Evolutionary conservation across 2,888 invertebrate genomes (phyloP).

Genomic region (Liopterus haemorrhoidalis): DNA sequence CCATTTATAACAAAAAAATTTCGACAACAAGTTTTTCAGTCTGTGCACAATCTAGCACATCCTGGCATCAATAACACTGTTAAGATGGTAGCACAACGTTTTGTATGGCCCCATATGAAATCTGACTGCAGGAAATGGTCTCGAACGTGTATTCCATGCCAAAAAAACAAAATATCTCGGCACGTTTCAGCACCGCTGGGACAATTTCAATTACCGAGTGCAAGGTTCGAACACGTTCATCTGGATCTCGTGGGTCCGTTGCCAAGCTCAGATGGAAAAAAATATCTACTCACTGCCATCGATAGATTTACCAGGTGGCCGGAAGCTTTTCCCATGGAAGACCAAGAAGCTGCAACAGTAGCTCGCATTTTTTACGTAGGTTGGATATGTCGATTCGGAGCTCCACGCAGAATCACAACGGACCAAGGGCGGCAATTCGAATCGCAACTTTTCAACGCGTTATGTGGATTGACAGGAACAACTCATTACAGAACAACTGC

Average conservation of each 20-base stretch:
- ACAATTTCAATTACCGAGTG: slow-evolving; percentile 29
- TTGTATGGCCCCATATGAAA: slow-evolving; percentile 26
- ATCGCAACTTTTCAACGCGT: slow-evolving; percentile 31
- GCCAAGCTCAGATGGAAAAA: slow-evolving; percentile 21
- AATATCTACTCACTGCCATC: slow-evolving; percentile 24
- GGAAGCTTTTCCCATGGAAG: slow-evolving; percentile 23
- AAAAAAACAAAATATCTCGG: slow-evolving; percentile 40
- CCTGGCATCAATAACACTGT: slow-evolving; percentile 2
- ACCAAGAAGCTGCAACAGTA: slow-evolving; percentile 31
- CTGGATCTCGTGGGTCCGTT: slow-evolving; percentile 36
- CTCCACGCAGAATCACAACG: slow-evolving; percentile 38
- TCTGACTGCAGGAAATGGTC: slow-evolving; percentile 31
- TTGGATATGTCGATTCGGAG: slow-evolving; percentile 45
- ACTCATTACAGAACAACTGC: slow-evolving; percentile 33
- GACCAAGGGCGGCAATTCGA: slow-evolving; percentile 40
- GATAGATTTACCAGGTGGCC: slow-evolving; percentile 39
- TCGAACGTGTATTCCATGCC: slow-evolving; percentile 33
- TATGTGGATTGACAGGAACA: slow-evolving; percentile 30
- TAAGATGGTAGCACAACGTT: slow-evolving; percentile 14
- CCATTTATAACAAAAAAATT: background rate
- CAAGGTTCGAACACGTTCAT: slow-evolving; percentile 37
- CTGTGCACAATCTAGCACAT: slow-evolving; percentile 10
- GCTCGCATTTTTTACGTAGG: slow-evolving; percentile 36
- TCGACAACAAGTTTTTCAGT: slow-evolving; percentile 11
- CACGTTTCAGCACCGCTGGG: slow-evolving; percentile 35